A percentile compares a stretch with the other conserved stretches of the same genome.
phyloP scores from a whole-genome alignment of 2,113 vertebrate species.

The Malaclemys terrapin region DNA sequence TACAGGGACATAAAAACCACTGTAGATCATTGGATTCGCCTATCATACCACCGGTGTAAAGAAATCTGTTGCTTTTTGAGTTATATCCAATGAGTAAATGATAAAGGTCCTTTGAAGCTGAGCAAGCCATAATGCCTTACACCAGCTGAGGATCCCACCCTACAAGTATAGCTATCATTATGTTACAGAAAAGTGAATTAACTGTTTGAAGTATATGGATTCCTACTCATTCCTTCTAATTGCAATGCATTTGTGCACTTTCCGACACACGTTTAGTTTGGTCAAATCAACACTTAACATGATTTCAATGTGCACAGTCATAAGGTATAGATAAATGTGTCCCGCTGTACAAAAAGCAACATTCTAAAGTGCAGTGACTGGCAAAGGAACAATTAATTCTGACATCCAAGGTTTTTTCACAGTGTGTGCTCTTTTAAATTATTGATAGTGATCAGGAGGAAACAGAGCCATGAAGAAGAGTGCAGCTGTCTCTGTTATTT shows the following conservation, averaged over 20 bases:
- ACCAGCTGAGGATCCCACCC: background rate
- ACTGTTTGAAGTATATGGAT: background rate
- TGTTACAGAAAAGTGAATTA: background rate
- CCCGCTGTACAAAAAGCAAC: conserved; percentile 22
- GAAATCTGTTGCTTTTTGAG: background rate
- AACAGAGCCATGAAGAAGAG: conserved; percentile 20
- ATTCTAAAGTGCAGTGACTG: conserved; percentile 36
- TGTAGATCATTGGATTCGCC: background rate
- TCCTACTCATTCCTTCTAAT: background rate
- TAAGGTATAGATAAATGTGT: background rate
- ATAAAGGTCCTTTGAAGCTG: background rate
- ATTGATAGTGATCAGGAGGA: conserved; percentile 45
- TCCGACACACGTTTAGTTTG: background rate
- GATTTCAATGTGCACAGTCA: background rate
- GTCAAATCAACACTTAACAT: background rate
- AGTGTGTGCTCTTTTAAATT: conserved; percentile 51
- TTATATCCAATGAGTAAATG: background rate
- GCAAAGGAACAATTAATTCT: conserved; percentile 69
- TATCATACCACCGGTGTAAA: background rate
- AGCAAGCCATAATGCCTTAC: background rate
- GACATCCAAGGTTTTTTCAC: conserved; percentile 50
- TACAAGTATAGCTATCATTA: background rate
- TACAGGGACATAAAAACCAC: background rate
- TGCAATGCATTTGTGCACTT: background rate
- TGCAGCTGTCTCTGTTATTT: conserved; percentile 29